Percentiles rank a stretch among this genome's conserved stretches.
These are phyloP conservation scores for Druon quercuslanigerum DNA, from an alignment of 1,140 invertebrate species.

Conservation along the genomic window DNA sequence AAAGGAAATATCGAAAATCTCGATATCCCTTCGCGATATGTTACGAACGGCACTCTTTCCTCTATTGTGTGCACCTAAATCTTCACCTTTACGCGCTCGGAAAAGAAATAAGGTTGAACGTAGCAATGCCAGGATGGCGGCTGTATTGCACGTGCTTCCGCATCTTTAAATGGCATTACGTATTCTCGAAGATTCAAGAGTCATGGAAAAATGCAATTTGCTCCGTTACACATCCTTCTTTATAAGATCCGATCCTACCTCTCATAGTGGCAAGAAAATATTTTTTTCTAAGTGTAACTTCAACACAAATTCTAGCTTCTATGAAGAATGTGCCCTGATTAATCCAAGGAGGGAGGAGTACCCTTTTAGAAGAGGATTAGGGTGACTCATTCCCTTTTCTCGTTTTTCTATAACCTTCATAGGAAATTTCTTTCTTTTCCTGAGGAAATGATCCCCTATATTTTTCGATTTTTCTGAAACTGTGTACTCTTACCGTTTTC, in stretches of 20 bases:
- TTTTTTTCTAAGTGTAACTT: neutral
- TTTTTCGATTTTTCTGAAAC: too few relatives aligned
- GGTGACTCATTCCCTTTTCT: too few relatives aligned
- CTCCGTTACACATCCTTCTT: slow-evolving; percentile 30
- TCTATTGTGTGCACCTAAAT: slow-evolving; percentile 14
- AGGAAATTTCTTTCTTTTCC: too few relatives aligned
- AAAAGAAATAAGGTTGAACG: slow-evolving; percentile 44
- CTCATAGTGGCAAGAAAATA: slow-evolving; percentile 34
- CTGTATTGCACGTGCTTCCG: slow-evolving; percentile 59
- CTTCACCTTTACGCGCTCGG: slow-evolving; percentile 25
- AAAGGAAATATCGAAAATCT: neutral
- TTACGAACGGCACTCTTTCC: neutral
- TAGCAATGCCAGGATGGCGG: slow-evolving; percentile 45
- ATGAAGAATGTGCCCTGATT: too few relatives aligned
- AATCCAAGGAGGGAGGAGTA: too few relatives aligned
- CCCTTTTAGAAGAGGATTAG: too few relatives aligned
- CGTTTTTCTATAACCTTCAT: too few relatives aligned
- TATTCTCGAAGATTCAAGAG: slow-evolving; percentile 34
- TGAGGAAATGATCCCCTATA: too few relatives aligned
- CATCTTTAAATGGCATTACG: slow-evolving; percentile 56
- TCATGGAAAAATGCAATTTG: slow-evolving; percentile 35
- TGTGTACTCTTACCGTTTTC: too few relatives aligned
- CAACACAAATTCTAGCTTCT: slow-evolving; percentile 9
- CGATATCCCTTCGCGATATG: slow-evolving; percentile 17
- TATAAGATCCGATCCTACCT: slow-evolving; percentile 32